Evolutionary conservation across 2,113 vertebrate genomes (phyloP).

Genomic region (Heptranchias perlo): DNA sequence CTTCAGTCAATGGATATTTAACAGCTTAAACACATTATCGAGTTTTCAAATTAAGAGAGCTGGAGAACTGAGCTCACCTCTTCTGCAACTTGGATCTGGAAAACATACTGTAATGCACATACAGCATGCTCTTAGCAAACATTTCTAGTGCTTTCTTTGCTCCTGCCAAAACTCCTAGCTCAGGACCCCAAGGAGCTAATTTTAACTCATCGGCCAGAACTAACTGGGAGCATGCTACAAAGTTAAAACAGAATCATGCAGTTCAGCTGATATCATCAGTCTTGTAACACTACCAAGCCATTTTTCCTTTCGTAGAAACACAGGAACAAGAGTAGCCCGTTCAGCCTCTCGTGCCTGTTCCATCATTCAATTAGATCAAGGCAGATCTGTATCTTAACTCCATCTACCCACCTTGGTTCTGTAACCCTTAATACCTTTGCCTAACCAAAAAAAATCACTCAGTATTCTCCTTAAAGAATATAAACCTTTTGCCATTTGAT

Average conservation of each 20-base stretch:
- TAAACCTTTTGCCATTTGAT: neutral
- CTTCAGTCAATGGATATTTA: neutral
- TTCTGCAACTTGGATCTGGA: neutral
- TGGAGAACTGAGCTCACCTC: neutral
- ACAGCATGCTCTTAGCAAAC: neutral
- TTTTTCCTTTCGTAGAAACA: neutral
- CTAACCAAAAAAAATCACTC: neutral
- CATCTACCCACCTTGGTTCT: neutral
- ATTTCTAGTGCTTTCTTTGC: neutral
- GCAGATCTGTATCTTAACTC: neutral
- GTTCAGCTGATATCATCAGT: neutral
- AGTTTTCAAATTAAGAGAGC: neutral
- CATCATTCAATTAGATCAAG: neutral
- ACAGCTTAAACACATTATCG: neutral
- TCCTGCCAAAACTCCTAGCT: neutral
- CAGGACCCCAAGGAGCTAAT: neutral
- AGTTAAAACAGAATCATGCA: neutral
- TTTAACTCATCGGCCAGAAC: neutral
- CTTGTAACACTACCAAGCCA: neutral
- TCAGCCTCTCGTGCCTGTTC: neutral
- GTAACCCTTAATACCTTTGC: no score
- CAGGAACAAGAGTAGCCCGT: neutral
- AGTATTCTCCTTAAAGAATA: neutral
- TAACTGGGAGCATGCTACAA: neutral
- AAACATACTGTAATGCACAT: neutral